phyloP scores from a whole-genome alignment of 2,888 invertebrate genomes.

The Dioctria rufipes region DNA sequence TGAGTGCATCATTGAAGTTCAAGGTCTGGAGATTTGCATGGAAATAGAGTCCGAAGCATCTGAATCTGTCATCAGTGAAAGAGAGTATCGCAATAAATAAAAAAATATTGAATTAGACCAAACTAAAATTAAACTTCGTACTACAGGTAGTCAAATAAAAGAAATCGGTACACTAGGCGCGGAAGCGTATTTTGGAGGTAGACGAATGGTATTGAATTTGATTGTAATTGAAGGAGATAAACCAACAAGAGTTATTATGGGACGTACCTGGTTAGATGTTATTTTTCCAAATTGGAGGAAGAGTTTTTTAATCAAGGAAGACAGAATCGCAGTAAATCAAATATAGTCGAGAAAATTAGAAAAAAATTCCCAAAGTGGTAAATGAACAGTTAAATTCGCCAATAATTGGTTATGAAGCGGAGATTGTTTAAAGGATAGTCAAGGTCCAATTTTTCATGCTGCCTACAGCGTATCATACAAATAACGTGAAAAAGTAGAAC shows the following conservation, averaged over 20 bases:
- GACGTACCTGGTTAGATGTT: constrained; percentile 37
- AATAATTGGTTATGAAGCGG: constrained; percentile 38
- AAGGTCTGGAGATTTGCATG: constrained; percentile 15
- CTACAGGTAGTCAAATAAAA: constrained; percentile 41
- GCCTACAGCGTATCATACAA: constrained; percentile 60
- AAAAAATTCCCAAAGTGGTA: constrained; percentile 24
- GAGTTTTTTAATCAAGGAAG: too few relatives aligned
- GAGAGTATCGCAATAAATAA: constrained; percentile 30
- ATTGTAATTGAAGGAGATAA: constrained; percentile 42
- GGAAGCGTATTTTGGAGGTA: constrained; percentile 29
- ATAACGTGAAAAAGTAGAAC: constrained; percentile 51
- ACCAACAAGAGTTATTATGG: constrained; percentile 38
- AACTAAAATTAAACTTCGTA: constrained; percentile 39
- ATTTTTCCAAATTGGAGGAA: constrained; percentile 38
- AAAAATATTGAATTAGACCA: constrained; percentile 30
- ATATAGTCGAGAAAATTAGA: constrained; percentile 29
- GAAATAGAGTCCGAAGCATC: constrained; percentile 42
- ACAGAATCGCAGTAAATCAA: too few relatives aligned
- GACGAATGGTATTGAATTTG: constrained; percentile 3
- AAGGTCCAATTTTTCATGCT: constrained; percentile 55
- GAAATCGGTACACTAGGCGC: constrained; percentile 37
- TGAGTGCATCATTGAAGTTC: constrained; percentile 3
- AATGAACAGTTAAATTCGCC: constrained; percentile 19
- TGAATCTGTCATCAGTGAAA: constrained; percentile 50
- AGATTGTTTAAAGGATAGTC: constrained; percentile 22